Percentiles rank a stretch among this genome's conserved stretches.
These are phyloP conservation scores for Drosophila melanocephala DNA, from an alignment of 2,888 invertebrate species.

Conservation along the genomic window DNA sequence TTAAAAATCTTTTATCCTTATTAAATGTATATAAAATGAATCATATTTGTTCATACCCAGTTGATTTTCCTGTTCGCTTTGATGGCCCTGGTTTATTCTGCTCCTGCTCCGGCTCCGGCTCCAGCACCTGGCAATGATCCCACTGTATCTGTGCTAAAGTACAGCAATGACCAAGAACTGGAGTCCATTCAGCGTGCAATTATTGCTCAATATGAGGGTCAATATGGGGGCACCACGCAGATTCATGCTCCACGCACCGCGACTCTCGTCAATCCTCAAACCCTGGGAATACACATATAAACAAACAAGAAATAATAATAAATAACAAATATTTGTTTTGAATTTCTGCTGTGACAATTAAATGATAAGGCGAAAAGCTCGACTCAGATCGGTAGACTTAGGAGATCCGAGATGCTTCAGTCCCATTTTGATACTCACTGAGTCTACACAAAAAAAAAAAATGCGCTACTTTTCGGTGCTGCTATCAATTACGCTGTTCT, in stretches of 20 bases:
- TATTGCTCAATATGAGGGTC: conserved; percentile 80
- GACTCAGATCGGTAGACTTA: conserved; percentile 17
- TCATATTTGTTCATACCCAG: conserved; percentile 24
- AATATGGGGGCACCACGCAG: conserved; percentile 74
- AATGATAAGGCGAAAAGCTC: conserved; percentile 49
- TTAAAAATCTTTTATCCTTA: background rate
- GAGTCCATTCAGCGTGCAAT: conserved; percentile 72
- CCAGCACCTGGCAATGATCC: conserved; percentile 54
- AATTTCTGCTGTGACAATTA: conserved; percentile 29
- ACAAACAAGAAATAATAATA: conserved; percentile 31
- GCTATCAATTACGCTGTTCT: conserved; percentile 28
- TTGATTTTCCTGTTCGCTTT: conserved; percentile 54
- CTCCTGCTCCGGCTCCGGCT: conserved; percentile 35
- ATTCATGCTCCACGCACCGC: conserved; percentile 67
- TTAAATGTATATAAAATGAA: background rate
- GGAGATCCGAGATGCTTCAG: conserved; percentile 46
- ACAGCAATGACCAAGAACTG: conserved; percentile 72
- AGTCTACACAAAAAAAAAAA: conserved; percentile 28
- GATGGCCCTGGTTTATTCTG: conserved; percentile 44
- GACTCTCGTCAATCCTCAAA: conserved; percentile 61
- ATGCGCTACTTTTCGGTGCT: conserved; percentile 44
- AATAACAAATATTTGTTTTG: conserved; percentile 46
- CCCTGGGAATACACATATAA: conserved; percentile 60
- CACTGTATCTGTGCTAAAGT: conserved; percentile 67
- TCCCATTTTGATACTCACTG: conserved; percentile 51